phyloP scores from a whole-genome alignment of 2,113 vertebrate species.

The Machaerirhynchus nigripectus region DNA sequence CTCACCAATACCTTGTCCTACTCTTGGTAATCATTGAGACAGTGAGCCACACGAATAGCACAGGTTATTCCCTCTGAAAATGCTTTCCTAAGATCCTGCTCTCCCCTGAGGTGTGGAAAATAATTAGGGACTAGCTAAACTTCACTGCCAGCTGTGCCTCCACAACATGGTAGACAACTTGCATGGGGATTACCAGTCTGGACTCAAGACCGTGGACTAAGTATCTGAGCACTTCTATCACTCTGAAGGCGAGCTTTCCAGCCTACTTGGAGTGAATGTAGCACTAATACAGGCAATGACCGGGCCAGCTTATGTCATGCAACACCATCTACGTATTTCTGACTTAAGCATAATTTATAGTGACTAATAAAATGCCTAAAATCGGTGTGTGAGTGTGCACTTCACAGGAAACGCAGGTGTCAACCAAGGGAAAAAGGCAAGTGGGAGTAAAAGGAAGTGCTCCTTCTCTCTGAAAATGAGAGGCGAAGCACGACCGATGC shows the following conservation, averaged over 20 bases:
- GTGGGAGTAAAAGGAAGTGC: background rate
- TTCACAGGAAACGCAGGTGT: background rate
- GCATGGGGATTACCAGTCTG: background rate
- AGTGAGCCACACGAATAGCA: accelerated
- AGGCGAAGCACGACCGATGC: background rate
- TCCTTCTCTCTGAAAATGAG: background rate
- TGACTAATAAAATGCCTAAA: background rate
- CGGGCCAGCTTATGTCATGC: background rate
- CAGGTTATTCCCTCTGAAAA: background rate
- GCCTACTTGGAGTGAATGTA: background rate
- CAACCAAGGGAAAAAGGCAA: background rate
- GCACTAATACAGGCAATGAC: background rate
- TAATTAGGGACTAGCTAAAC: background rate
- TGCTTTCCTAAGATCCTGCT: background rate
- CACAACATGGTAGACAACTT: background rate
- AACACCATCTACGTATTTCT: background rate
- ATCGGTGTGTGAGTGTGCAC: accelerated
- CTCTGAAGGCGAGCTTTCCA: background rate
- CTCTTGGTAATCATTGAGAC: accelerated
- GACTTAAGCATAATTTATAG: background rate
- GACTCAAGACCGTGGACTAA: background rate
- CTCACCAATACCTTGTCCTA: background rate
- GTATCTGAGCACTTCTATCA: background rate
- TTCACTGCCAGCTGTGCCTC: background rate
- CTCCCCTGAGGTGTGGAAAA: background rate